Evolutionary conservation across 2,113 vertebrate species (phyloP), one percentile per base, ranked within the genome.

Genomic region (Athene noctua): DNA sequence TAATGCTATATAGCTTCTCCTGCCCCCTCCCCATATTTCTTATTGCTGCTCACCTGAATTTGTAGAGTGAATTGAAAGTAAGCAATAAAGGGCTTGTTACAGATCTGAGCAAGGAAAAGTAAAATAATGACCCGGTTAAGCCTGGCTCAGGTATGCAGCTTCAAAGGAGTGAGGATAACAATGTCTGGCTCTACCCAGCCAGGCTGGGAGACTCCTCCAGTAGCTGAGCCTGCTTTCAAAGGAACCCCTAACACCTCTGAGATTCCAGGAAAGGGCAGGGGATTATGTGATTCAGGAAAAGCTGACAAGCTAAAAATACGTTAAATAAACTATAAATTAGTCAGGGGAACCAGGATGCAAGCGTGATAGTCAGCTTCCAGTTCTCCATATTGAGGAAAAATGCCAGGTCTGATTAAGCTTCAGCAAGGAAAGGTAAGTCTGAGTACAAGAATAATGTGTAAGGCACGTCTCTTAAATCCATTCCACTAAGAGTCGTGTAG

Each of bases 91-190:
- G 30, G 30, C 49, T 89, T 92, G 80, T 75, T 82, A 92, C 16
- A 82, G 34, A 90, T 93, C 70, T 54, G 54, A 95, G 81, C 40
- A 81, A 93, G 66, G 6, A 90, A 79, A 72, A 88, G 90, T 74
- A 54, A 91, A 88, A 96, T 85, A 85, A 93, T 54, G 80, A 92
- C 46, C 55, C 1, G 19, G 58, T 86, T 94, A 96, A 96, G 87
- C 62, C 58, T 42, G 74, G 61, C 74, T 90, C 80, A 96, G 94
- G 90, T 94, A 93, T 0, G 12, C 15, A 29, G 7, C 89, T 96
- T 96, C 94, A 83, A 93, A 96, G 81, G 34, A 82, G 8, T 15
- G 46, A 92, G 85, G 51, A 82, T 96, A 96, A 92, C 42, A 93
- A 70, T n/a, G 71, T 58, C 83, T 71, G 68, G 27, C 22, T 86